A percentile compares a stretch with the other conserved stretches of the same genome.
Conservation (phyloP, 2,797 vertebrate genomes). For the Natrix natrix region DNA sequence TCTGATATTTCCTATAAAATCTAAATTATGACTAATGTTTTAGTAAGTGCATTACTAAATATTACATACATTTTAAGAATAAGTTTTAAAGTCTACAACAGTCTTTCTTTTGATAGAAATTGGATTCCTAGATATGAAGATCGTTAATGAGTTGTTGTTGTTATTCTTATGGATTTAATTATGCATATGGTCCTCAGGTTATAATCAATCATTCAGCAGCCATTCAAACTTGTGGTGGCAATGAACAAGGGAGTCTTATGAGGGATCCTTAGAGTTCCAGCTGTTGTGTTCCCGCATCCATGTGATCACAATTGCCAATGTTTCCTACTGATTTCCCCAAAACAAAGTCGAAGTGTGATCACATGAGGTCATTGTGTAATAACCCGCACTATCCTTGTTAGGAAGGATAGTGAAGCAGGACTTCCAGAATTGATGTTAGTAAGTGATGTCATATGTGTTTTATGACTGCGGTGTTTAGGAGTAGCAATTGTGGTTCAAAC, state of each 20-base stretch:
- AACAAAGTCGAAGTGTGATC: background rate
- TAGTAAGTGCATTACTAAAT: background rate
- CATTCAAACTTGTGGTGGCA: background rate
- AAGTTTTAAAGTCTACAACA: background rate
- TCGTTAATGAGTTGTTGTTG: conserved; percentile 8
- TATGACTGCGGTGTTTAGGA: background rate
- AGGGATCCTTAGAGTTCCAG: background rate
- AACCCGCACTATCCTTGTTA: background rate
- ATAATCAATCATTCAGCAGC: background rate
- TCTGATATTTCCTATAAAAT: background rate
- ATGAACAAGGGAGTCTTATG: background rate
- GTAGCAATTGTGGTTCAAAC: background rate
- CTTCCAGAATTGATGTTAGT: background rate
- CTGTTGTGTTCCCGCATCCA: background rate
- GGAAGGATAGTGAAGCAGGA: no score
- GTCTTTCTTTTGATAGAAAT: background rate
- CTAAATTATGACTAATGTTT: background rate
- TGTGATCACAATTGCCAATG: background rate
- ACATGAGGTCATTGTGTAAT: background rate
- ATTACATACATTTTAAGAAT: background rate
- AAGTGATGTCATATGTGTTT: background rate
- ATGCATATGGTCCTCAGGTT: background rate
- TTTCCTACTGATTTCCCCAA: background rate
- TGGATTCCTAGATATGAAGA: background rate
- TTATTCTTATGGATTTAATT: background rate